A percentile compares a stretch with the other conserved stretches of the same genome.
Conservation (phyloP, 2,888 invertebrate genomes). For the Parnassius glacialis region DNA sequence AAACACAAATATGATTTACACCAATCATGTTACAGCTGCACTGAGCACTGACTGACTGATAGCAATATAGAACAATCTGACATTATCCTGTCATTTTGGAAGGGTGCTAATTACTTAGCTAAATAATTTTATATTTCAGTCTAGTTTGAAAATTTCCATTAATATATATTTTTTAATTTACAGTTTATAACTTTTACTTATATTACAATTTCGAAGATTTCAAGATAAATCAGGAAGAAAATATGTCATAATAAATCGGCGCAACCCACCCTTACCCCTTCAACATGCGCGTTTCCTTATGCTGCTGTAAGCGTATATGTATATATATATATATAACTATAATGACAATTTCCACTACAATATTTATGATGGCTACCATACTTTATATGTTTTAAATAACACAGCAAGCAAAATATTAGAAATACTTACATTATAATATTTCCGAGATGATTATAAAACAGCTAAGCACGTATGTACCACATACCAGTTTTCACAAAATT, state of each 20-base stretch:
- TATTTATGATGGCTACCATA: constrained; percentile 40
- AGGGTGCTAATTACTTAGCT: neutral
- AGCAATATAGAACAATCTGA: constrained; percentile 8
- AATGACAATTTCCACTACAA: constrained; percentile 17
- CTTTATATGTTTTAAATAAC: constrained; percentile 17
- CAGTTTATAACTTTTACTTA: neutral
- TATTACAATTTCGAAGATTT: too few species aligned
- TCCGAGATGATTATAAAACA: constrained; percentile 27
- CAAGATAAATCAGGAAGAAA: neutral
- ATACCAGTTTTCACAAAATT: constrained; percentile 43
- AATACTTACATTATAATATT: constrained; percentile 33
- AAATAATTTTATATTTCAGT: neutral
- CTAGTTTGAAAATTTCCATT: too few species aligned
- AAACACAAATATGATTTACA: neutral
- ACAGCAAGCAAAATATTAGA: neutral
- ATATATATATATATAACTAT: constrained; percentile 27
- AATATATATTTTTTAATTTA: neutral
- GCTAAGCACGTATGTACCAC: constrained; percentile 29
- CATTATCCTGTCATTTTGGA: constrained; percentile 3
- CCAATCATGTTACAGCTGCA: neutral
- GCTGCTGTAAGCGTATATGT: constrained; percentile 19
- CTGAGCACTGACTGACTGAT: constrained; percentile 18
- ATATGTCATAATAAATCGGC: constrained; percentile 13
- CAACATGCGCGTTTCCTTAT: constrained; percentile 43
- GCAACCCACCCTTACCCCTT: constrained; percentile 28